Conservation (phyloP, 1,140 invertebrate genomes). For the Frieseomelitta varia region DNA sequence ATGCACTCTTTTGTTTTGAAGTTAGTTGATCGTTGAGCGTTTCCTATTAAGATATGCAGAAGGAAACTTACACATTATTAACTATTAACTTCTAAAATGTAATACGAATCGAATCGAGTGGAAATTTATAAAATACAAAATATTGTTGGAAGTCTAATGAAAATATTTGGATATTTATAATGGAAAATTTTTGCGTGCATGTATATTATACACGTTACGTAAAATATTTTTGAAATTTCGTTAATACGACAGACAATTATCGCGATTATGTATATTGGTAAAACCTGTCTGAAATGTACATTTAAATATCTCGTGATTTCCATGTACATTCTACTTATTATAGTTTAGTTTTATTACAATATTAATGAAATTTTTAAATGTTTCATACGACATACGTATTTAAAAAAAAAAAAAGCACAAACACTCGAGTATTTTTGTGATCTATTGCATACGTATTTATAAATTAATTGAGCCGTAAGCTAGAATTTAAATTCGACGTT, state of each 20-base stretch:
- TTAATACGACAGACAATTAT: not conserved
- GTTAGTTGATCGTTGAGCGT: not conserved
- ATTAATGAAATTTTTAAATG: not conserved
- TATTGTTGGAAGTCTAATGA: too few species aligned
- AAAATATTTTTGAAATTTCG: not conserved
- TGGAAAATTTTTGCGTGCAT: not conserved
- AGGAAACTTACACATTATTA: not conserved
- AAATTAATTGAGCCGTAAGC: not conserved
- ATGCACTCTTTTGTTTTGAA: constrained; percentile 6
- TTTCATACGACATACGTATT: not conserved
- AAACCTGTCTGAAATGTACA: not conserved
- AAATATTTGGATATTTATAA: not conserved
- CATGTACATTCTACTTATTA: not conserved
- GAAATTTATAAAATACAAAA: not conserved
- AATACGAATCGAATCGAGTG: not conserved
- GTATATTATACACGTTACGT: too few species aligned
- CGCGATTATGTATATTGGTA: not conserved
- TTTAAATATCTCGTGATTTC: not conserved
- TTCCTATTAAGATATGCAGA: not conserved
- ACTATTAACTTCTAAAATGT: not conserved
- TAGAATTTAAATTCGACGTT: too few species aligned
- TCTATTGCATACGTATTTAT: not conserved
- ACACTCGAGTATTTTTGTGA: not conserved
- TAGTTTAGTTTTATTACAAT: not conserved
- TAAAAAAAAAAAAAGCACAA: too few species aligned